Evolutionary conservation across 1,140 invertebrate species (phyloP).

Genomic region (Wiebesia pumilae): DNA sequence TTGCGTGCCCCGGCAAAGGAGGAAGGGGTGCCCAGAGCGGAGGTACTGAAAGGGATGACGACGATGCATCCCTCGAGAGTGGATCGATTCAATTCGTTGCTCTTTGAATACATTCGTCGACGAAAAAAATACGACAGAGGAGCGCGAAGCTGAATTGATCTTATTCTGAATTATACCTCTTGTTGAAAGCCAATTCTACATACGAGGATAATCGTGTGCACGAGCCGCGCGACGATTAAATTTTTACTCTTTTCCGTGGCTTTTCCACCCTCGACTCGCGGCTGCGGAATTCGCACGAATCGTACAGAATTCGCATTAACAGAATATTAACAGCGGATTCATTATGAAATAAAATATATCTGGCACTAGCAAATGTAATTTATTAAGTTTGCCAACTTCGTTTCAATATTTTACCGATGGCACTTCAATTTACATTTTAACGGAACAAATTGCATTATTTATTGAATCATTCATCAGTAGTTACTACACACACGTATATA

Average conservation of each 20-base stretch:
- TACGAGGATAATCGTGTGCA: not conserved
- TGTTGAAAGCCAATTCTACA: not conserved
- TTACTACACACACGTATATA: too few relatives aligned
- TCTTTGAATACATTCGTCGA: conserved; percentile 1
- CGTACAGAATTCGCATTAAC: not conserved
- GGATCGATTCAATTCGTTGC: conserved; percentile 33
- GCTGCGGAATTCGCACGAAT: not conserved
- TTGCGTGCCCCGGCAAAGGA: not conserved
- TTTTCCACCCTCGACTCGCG: not conserved
- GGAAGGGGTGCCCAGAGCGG: conserved; percentile 20
- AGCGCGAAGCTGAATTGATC: not conserved
- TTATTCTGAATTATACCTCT: conserved; percentile 26
- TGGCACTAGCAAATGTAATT: not conserved
- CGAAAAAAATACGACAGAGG: conserved; percentile 2
- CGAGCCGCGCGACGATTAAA: not conserved
- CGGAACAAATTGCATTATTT: not conserved
- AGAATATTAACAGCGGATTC: not conserved
- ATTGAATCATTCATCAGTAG: not conserved
- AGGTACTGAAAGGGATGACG: conserved; percentile 31
- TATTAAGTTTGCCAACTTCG: not conserved
- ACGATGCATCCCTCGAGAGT: conserved; percentile 37
- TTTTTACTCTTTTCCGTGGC: not conserved
- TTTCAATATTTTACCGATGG: not conserved
- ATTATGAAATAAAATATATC: not conserved
- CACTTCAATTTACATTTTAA: not conserved